These are phyloP conservation scores for Helicoverpa assulta DNA, from an alignment of 2,888 invertebrate genomes.

Conservation along the genomic window DNA sequence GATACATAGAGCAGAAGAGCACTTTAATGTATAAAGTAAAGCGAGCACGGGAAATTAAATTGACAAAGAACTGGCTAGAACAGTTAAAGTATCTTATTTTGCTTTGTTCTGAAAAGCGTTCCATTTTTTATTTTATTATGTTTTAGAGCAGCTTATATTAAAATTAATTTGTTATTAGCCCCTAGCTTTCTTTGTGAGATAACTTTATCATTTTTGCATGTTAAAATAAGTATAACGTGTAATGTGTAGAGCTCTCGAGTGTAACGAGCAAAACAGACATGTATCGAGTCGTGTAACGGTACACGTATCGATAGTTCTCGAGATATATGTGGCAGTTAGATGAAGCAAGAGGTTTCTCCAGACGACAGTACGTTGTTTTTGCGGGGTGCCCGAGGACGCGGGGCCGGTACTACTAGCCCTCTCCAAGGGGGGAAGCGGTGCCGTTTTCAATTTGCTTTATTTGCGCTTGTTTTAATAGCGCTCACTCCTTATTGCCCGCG, in stretches of 20 bases:
- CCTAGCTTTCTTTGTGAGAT: background rate
- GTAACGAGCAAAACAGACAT: constrained; percentile 21
- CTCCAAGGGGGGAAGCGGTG: constrained; percentile 77
- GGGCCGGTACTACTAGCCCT: constrained; percentile 70
- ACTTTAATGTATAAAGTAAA: constrained; percentile 40
- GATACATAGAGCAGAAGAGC: constrained; percentile 63
- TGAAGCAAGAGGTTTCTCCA: constrained; percentile 72
- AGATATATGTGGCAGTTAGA: constrained; percentile 71
- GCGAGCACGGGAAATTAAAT: constrained; percentile 67
- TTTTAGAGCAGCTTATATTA: constrained; percentile 24
- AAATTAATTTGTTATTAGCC: constrained; percentile 10
- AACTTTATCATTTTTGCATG: constrained; percentile 1
- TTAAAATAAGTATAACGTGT: constrained; percentile 5
- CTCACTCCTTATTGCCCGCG: constrained; percentile 87
- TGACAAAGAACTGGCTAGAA: constrained; percentile 68
- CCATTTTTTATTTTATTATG: constrained; percentile 27
- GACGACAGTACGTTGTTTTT: constrained; percentile 80
- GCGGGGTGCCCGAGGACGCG: constrained; percentile 70
- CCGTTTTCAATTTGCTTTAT: constrained; percentile 90
- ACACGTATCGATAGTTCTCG: constrained; percentile 56
- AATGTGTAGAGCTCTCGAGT: background rate
- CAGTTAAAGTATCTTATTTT: constrained; percentile 30
- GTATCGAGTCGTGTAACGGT: constrained; percentile 16
- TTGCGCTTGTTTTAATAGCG: constrained; percentile 90
- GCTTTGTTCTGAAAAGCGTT: constrained; percentile 12